Conservation (phyloP, 2,797 vertebrate genomes). For the Rhinatrema bivittatum region DNA sequence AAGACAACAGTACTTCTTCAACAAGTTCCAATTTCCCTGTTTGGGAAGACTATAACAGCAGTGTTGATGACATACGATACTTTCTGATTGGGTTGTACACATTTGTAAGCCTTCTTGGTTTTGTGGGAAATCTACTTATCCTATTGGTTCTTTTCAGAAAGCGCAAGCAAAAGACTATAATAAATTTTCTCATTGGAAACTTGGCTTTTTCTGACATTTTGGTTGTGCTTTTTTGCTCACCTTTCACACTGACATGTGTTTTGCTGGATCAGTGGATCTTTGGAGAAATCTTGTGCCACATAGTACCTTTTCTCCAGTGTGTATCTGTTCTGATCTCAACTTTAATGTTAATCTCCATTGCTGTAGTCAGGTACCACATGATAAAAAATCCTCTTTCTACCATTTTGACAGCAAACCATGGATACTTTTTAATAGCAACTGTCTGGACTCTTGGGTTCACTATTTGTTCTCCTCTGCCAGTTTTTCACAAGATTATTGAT, state of each 20-base stretch:
- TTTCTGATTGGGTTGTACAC: constrained; percentile 71
- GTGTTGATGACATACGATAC: constrained; percentile 64
- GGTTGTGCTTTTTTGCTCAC: constrained; percentile 68
- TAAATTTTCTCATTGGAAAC: constrained; percentile 67
- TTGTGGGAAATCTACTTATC: constrained; percentile 66
- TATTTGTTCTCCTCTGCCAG: constrained; percentile 64
- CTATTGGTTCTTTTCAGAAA: constrained; percentile 54
- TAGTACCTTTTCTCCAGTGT: constrained; percentile 72
- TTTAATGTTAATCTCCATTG: constrained; percentile 68
- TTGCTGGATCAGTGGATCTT: constrained; percentile 71
- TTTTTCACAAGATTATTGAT: constrained; percentile 64
- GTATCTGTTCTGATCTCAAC: constrained; percentile 66
- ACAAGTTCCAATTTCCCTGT: constrained; percentile 47
- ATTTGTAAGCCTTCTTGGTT: constrained; percentile 64
- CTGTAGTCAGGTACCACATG: constrained; percentile 67
- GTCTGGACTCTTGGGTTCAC: constrained; percentile 62
- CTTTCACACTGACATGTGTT: constrained; percentile 63
- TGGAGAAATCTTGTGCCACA: constrained; percentile 61
- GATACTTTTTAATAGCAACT: constrained; percentile 51
- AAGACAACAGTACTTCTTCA: constrained; percentile 40
- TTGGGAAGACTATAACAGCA: constrained; percentile 67
- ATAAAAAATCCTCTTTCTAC: constrained; percentile 65
- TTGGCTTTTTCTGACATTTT: constrained; percentile 71
- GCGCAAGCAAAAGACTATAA: constrained; percentile 60
- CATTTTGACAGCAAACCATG: constrained; percentile 59